Percentiles rank a stretch among this genome's conserved stretches.
Conservation (phyloP, 2,113 vertebrate genomes). For the Trichomycterus rosablanca region DNA sequence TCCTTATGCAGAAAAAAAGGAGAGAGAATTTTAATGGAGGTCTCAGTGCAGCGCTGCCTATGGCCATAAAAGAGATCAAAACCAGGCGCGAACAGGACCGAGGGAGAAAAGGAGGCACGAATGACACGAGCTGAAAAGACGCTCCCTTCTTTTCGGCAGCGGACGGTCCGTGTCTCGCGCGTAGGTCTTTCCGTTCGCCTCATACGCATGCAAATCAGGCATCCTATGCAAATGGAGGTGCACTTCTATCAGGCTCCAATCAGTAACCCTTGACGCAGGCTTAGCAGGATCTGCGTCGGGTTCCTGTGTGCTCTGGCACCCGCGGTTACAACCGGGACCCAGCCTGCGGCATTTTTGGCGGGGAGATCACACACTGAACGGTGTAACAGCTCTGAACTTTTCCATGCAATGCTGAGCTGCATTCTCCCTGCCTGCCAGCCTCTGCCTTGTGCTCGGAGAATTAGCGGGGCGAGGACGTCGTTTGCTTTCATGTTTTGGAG, state of each 20-base stretch:
- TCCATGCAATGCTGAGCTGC: slow-evolving; percentile 19
- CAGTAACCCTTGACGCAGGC: slow-evolving; percentile 46
- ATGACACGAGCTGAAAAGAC: slow-evolving; percentile 42
- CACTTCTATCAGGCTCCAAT: slow-evolving; percentile 45
- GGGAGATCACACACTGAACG: slow-evolving; percentile 15
- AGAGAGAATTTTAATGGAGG: slow-evolving; percentile 49
- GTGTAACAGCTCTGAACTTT: slow-evolving; percentile 24
- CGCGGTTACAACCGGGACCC: not conserved
- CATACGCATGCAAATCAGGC: slow-evolving; percentile 52
- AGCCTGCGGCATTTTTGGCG: slow-evolving; percentile 14
- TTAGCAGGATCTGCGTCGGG: slow-evolving; percentile 30
- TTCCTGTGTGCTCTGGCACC: slow-evolving; percentile 12
- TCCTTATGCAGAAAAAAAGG: slow-evolving; percentile 37
- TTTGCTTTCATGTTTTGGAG: slow-evolving; percentile 49
- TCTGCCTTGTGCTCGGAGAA: slow-evolving; percentile 51
- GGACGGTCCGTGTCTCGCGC: slow-evolving; percentile 37
- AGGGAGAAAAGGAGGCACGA: slow-evolving; percentile 34
- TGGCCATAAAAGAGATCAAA: slow-evolving; percentile 33
- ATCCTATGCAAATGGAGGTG: slow-evolving; percentile 40
- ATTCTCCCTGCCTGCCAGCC: slow-evolving; percentile 36
- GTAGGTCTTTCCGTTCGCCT: slow-evolving; percentile 34
- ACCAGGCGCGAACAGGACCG: slow-evolving; percentile 1
- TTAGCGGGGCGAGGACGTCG: slow-evolving; percentile 29
- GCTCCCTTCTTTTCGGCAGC: slow-evolving; percentile 28
- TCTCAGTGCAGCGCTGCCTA: slow-evolving; percentile 35